Percentiles rank a stretch among this genome's conserved stretches.
phyloP scores from a whole-genome alignment of 1,140 invertebrate genomes.

The Trialeurodes vaporariorum region DNA sequence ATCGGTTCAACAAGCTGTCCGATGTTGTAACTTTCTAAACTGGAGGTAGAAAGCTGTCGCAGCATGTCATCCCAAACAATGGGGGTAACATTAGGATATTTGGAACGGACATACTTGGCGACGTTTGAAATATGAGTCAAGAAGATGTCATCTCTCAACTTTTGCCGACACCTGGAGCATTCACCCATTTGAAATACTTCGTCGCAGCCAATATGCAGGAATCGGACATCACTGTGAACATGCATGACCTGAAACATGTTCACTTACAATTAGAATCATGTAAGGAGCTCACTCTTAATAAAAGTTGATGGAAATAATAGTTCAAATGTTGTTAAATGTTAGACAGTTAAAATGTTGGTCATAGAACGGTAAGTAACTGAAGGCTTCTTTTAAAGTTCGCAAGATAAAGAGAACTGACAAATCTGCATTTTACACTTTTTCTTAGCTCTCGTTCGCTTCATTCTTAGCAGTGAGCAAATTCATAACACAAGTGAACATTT shows the following conservation, averaged over 20 bases:
- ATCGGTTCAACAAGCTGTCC: slow-evolving; percentile 68
- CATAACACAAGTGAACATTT: too few relatives aligned
- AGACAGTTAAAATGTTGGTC: too few relatives aligned
- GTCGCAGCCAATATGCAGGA: slow-evolving; percentile 69
- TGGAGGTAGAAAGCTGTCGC: slow-evolving; percentile 51
- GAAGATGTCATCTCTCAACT: slow-evolving; percentile 42
- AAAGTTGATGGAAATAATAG: too few relatives aligned
- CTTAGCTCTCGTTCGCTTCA: too few relatives aligned
- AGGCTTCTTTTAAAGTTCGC: too few relatives aligned
- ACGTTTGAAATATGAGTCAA: slow-evolving; percentile 55
- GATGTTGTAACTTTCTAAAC: slow-evolving; percentile 54
- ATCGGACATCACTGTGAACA: slow-evolving; percentile 48
- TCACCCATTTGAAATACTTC: slow-evolving; percentile 74
- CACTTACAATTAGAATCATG: too few relatives aligned
- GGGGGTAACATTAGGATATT: slow-evolving; percentile 50
- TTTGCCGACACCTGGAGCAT: slow-evolving; percentile 56
- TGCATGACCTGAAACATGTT: slow-evolving; percentile 45
- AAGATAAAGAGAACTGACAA: too few relatives aligned
- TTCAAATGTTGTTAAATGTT: too few relatives aligned
- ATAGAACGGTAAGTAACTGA: too few relatives aligned
- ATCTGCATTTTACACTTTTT: too few relatives aligned
- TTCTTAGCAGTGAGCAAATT: too few relatives aligned
- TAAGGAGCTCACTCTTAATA: too few relatives aligned
- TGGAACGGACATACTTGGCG: slow-evolving; percentile 46
- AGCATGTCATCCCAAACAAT: slow-evolving; percentile 97